These are phyloP conservation scores for Equus przewalskii DNA, from an alignment of 2,113 vertebrate species.

Conservation along the genomic window DNA sequence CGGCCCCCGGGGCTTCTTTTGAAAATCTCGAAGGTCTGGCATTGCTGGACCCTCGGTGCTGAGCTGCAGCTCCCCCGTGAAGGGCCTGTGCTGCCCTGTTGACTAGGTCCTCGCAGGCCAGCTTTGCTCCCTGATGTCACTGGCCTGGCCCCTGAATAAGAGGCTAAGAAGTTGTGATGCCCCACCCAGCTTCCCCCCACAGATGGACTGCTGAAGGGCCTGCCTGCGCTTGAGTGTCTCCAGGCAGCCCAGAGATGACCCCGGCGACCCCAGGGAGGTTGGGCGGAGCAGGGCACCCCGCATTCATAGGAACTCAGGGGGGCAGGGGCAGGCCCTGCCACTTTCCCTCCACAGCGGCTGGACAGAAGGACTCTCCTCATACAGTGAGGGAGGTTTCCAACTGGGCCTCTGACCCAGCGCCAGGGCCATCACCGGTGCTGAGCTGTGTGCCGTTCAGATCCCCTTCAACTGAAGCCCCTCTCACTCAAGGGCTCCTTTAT, in stretches of 20 bases:
- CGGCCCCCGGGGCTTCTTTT: too few species aligned
- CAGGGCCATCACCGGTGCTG: accelerated
- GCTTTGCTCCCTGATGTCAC: neutral
- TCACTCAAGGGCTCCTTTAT: neutral
- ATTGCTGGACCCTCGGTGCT: accelerated
- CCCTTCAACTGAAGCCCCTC: neutral
- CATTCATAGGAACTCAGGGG: neutral
- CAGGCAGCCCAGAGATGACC: neutral
- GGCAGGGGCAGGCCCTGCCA: too few species aligned
- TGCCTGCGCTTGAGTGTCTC: neutral
- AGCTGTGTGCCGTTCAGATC: neutral
- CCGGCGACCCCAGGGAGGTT: accelerated
- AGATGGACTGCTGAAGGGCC: neutral
- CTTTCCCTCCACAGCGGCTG: accelerated
- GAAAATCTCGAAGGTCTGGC: neutral
- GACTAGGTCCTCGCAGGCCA: neutral
- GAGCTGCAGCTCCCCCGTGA: neutral
- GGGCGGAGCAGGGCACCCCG: neutral
- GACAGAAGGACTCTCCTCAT: neutral
- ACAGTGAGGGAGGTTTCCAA: neutral
- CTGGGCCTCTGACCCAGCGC: neutral
- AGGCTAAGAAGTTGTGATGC: neutral
- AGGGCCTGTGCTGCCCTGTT: neutral
- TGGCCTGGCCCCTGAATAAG: neutral
- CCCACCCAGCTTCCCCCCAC: accelerated